These are phyloP conservation scores for Emydocephalus ijimae DNA, from an alignment of 2,113 vertebrate species.

Conservation along the genomic window DNA sequence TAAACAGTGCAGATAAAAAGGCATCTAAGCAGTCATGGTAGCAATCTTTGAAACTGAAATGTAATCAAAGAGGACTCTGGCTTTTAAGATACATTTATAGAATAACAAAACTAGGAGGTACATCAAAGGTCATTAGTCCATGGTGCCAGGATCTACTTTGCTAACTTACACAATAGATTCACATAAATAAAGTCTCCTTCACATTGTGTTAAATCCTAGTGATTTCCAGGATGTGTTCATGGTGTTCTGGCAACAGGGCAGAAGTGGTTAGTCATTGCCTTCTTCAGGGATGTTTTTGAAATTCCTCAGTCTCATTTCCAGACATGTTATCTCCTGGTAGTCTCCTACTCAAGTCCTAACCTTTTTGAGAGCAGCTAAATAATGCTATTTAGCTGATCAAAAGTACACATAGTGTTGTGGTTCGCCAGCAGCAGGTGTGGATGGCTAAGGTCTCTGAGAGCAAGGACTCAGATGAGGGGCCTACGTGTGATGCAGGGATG, in stretches of 20 bases:
- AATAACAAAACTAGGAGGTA: not conserved
- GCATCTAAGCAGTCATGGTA: not conserved
- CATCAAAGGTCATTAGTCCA: not conserved
- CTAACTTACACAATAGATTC: not conserved
- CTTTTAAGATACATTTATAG: not conserved
- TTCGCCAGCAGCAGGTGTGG: too few relatives aligned
- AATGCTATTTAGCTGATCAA: not conserved
- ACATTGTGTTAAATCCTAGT: not conserved
- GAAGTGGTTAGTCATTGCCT: not conserved
- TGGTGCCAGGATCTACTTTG: not conserved
- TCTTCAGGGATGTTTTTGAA: not conserved
- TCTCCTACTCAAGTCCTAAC: not conserved
- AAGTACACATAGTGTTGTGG: not conserved
- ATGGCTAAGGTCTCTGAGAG: too few relatives aligned
- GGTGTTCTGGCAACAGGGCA: not conserved
- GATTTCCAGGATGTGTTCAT: not conserved
- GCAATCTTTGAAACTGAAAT: not conserved
- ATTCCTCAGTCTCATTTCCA: not conserved
- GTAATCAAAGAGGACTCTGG: not conserved
- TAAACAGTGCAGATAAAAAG: not conserved
- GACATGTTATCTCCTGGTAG: not conserved
- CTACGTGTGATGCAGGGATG: too few relatives aligned
- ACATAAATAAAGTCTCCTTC: not conserved
- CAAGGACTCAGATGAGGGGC: too few relatives aligned
- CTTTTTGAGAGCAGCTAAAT: not conserved